Evolutionary conservation across 2,113 vertebrate genomes (phyloP), one percentile per base, ranked within the genome.

Genomic region (Aphyosemion australe): DNA sequence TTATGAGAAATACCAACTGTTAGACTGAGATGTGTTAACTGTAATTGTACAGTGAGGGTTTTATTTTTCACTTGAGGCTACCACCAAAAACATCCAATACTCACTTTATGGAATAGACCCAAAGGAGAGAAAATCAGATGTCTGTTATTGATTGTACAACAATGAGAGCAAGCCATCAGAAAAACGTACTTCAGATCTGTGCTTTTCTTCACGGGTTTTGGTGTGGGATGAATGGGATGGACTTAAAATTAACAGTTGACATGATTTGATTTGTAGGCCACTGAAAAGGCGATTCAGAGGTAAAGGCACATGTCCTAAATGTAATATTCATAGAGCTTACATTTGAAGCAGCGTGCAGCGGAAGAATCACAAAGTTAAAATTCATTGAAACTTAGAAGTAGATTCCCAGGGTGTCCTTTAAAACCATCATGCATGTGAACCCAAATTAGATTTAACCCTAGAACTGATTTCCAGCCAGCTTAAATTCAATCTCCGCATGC

Each of bases 401-500:
- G 61, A 80, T 76, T 85, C 79, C 61, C 61, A 54, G 51, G 72
- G 52, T 52, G 59, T 64, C 52, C 32, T 45, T 74, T 79, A 83
- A 42, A 81, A 86, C 78, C 68, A 75, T 85, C 9, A 8, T 21
- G 49, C 45, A 85, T 78, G 79, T 72, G 72, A 72, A 82, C 74
- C 67, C 57, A 85, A 88, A 89, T 81, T 74, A 79, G 84, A 87
- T 84, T 70, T 72, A 72, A 68, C 65, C 80, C 82, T 80, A 66
- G 74, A 79, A 71, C 65, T 76, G 83, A 64, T 87, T 83, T 80
- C 60, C 77, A 71, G 76, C 55, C 80, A 72, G 69, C 32, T 54
- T 69, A 74, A 75, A 75, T 83, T 84, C 75, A 84, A 85, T 87
- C 79, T 79, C 57, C 67, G 69, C 48, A 69, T 65, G 69, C 53